Evolutionary conservation across 1,140 invertebrate species (phyloP), one percentile per base, ranked within the genome.

Genomic region (Eufriesea mexicana): DNA sequence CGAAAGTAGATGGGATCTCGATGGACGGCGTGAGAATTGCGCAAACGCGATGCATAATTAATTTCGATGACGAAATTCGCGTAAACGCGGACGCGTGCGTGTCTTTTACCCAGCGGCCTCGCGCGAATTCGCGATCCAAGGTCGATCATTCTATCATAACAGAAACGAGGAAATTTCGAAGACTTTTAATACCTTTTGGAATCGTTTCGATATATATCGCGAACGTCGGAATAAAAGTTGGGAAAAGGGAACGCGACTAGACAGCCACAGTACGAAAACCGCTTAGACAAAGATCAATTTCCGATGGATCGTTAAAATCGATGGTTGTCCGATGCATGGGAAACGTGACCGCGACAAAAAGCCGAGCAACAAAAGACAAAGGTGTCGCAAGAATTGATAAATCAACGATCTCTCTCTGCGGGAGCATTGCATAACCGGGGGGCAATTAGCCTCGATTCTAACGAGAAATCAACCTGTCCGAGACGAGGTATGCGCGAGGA

Each of bases 371-470:
- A 81, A 81, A 74, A 74, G 78, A 25, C 45, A 16, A 14, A 55
- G 57, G 45, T 81, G 79, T 81, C 61, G 79, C 79, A 81, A 81
- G 70, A 61, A 42, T 45, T 47, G 59, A 81, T 81, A 73, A 66
- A 81, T 81, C 79, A 74, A 62, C 61, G 59, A 74, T 66, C 59
- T 57, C 49, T 64, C n/a, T 20, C 18, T 28, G 23, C 23, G 16
- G 35, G 35, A 10, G 2, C n/a, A 77, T 87, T 87, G 84, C 84
- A 70, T 75, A 87, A 87, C 57, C 35, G 35, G 35, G 35, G 42
- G 45, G 84, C 82, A 85, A 87, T 87, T 87, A 87, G 84, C 86
- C 86, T 87, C 84, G 84, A 87, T 87, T 83, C 73, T 77, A 86
- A 54, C 70, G 72, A 82, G 79, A 76, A 77, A 77, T 83, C 86